These are phyloP conservation scores for Tiaroga cobitis DNA, from an alignment of 2,797 vertebrate species.

Conservation along the genomic window DNA sequence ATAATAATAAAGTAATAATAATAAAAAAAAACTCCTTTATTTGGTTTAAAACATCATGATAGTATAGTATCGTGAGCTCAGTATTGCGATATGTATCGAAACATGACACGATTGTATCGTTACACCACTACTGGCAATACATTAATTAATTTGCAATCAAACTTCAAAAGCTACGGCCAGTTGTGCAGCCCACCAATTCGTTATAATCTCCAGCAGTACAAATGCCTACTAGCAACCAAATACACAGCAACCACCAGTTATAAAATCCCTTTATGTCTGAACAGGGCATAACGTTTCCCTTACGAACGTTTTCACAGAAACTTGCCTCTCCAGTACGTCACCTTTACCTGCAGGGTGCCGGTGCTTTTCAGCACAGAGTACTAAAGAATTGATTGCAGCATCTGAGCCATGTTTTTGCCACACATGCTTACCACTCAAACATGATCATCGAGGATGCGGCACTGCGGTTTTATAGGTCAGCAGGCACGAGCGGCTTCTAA, in stretches of 20 bases:
- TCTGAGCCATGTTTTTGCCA: conserved; percentile 40
- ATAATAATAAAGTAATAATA: no score
- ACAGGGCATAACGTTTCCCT: background rate
- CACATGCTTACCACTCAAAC: conserved; percentile 38
- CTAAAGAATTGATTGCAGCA: conserved; percentile 46
- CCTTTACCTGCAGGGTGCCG: background rate
- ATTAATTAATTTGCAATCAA: no score
- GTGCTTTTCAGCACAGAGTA: conserved; percentile 22
- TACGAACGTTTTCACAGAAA: conserved; percentile 22
- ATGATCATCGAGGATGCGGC: conserved; percentile 47
- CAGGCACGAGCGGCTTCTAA: conserved; percentile 69
- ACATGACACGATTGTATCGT: background rate
- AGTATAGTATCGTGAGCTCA: background rate
- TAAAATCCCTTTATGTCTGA: background rate
- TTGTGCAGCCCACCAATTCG: background rate
- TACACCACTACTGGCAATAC: no score
- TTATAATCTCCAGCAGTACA: background rate
- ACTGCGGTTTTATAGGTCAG: conserved; percentile 60
- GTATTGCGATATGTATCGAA: background rate
- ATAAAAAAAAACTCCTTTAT: no score
- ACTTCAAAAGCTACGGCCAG: no score
- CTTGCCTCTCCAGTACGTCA: conserved; percentile 46
- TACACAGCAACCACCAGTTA: background rate
- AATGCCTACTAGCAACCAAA: background rate
- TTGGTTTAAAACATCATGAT: no score